Evolutionary conservation across 2,797 vertebrate genomes (phyloP).

Genomic region (Semotilus atromaculatus): DNA sequence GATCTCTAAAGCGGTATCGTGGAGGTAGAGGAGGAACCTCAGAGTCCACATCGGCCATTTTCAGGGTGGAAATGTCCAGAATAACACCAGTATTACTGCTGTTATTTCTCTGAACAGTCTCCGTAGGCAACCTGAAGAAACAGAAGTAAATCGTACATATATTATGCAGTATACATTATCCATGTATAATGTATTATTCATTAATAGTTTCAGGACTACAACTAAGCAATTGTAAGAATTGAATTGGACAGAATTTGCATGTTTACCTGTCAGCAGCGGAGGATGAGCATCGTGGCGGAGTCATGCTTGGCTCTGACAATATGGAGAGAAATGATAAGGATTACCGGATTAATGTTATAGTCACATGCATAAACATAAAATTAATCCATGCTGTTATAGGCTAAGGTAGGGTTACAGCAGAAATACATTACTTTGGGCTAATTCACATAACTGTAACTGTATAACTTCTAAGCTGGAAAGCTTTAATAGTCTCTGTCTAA

Average conservation of each 20-base stretch:
- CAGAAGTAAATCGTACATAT: not conserved
- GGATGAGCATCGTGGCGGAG: conserved; percentile 69
- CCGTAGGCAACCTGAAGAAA: conserved; percentile 66
- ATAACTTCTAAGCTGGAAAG: not conserved
- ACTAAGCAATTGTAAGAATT: not conserved
- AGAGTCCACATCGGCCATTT: conserved; percentile 89
- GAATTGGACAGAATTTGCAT: not conserved
- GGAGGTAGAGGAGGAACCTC: conserved; percentile 93
- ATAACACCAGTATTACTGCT: conserved; percentile 83
- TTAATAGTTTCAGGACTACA: not conserved
- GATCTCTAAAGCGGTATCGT: conserved; percentile 92
- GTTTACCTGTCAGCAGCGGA: conserved; percentile 78
- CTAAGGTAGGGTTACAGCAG: not conserved
- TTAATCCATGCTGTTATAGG: not conserved
- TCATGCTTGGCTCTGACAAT: conserved; percentile 74
- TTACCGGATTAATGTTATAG: not conserved
- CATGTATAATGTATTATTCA: conserved; percentile 1
- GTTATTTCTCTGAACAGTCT: conserved; percentile 76
- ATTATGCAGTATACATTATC: conserved; percentile 34
- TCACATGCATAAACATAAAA: not conserved
- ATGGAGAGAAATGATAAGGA: conserved; percentile 22
- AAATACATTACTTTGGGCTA: not conserved
- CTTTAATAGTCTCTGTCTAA: not conserved
- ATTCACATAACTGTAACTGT: not conserved
- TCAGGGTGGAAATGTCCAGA: conserved; percentile 84